Conservation (phyloP, 2,888 invertebrate species). For the Acronicta aceris region DNA sequence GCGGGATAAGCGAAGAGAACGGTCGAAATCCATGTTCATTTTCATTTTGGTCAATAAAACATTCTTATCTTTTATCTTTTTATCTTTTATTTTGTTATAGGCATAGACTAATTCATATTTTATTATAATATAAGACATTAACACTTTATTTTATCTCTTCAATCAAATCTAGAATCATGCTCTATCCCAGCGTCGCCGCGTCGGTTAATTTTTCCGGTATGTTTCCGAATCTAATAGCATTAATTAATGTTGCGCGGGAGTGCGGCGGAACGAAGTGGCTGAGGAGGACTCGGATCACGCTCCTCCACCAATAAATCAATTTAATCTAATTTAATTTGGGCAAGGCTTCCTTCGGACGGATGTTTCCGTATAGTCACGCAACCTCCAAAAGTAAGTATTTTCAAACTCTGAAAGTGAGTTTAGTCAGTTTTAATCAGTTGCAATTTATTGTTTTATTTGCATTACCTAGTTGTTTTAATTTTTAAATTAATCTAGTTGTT, state of each 20-base stretch:
- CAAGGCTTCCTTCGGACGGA: constrained; percentile 77
- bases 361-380: constrained; percentile 78
- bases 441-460: too few relatives aligned
- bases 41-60: neutral
- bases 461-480: too few relatives aligned
- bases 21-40: neutral
- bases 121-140: neutral
- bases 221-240: constrained; percentile 84
- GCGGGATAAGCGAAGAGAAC: constrained; percentile 14
- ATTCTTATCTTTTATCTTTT: too few relatives aligned
- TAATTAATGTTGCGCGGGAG: constrained; percentile 80
- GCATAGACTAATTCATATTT: too few relatives aligned
- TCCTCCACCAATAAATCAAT: constrained; percentile 86
- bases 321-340: constrained; percentile 88
- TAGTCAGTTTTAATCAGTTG: neutral
- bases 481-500: too few relatives aligned
- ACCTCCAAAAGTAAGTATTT: constrained; percentile 51
- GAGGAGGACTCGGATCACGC: constrained; percentile 72
- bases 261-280: constrained; percentile 67
- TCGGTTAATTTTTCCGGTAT: constrained; percentile 76
- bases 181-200: constrained; percentile 52
- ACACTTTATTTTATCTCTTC: constrained; percentile 10
- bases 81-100: too few relatives aligned
- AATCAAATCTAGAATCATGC: constrained; percentile 36
- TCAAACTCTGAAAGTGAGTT: constrained; percentile 9